These are phyloP conservation scores for Monopterus albus DNA, from an alignment of 2,113 vertebrate genomes.

Conservation along the genomic window DNA sequence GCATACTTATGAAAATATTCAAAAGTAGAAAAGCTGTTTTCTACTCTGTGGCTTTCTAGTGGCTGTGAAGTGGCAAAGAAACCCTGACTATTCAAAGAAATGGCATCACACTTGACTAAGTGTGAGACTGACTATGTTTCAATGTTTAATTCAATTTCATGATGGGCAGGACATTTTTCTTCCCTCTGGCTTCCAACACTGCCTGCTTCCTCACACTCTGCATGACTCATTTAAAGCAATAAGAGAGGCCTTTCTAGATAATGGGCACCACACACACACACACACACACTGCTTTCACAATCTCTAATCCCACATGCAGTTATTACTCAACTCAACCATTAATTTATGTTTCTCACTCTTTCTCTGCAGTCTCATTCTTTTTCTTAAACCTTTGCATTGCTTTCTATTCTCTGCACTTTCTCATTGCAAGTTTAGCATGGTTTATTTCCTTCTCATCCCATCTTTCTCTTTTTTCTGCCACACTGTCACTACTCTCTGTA, in stretches of 20 bases:
- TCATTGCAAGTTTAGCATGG: conserved; percentile 19
- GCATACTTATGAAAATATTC: conserved; percentile 39
- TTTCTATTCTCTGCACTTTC: conserved; percentile 15
- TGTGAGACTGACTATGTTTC: conserved; percentile 56
- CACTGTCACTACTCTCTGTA: conserved; percentile 55
- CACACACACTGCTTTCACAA: conserved; percentile 14
- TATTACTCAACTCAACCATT: conserved; percentile 16
- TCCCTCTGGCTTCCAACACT: conserved; percentile 35
- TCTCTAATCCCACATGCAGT: conserved; percentile 25
- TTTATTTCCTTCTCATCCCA: conserved; percentile 17
- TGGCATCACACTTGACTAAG: conserved; percentile 51
- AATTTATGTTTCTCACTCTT: conserved; percentile 15
- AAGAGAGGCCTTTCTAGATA: conserved; percentile 43
- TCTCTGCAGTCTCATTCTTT: not conserved
- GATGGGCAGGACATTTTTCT: conserved; percentile 30
- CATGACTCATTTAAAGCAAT: conserved; percentile 56
- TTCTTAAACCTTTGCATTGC: not conserved
- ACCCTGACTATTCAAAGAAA: conserved; percentile 46
- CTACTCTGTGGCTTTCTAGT: conserved; percentile 33
- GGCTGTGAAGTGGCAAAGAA: conserved; percentile 48
- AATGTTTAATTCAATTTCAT: conserved; percentile 63
- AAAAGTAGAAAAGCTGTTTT: conserved; percentile 41
- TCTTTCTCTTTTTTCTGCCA: conserved; percentile 23
- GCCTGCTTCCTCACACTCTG: conserved; percentile 42
- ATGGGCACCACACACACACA: conserved; percentile 15